These are phyloP conservation scores for Todiramphus chloris DNA, from an alignment of 2,113 vertebrate species.

Conservation along the genomic window DNA sequence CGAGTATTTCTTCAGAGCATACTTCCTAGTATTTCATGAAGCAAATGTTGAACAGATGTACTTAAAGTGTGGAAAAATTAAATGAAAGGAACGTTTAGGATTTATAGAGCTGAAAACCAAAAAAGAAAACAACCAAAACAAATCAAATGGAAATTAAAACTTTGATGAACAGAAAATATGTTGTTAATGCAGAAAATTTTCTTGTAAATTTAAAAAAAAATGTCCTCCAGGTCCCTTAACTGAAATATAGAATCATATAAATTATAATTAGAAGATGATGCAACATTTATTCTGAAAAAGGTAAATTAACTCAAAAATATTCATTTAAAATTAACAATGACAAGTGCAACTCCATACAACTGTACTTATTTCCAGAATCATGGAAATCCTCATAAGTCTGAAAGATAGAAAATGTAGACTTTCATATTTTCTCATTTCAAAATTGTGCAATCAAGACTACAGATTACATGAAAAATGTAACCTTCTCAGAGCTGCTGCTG, in stretches of 20 bases:
- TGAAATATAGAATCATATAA: not conserved
- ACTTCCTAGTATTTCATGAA: constrained; percentile 43
- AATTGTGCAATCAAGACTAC: not conserved
- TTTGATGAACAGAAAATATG: constrained; percentile 57
- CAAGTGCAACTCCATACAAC: not conserved
- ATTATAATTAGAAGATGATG: not conserved
- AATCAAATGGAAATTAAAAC: constrained; percentile 64
- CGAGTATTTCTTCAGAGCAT: constrained; percentile 50
- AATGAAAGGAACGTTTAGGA: constrained; percentile 75
- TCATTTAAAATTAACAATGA: constrained; percentile 19
- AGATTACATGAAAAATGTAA: not conserved
- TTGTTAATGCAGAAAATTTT: constrained; percentile 30
- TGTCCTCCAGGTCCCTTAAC: not conserved
- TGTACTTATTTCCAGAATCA: constrained; percentile 5
- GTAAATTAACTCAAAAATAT: constrained; percentile 12
- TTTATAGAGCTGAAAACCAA: constrained; percentile 73
- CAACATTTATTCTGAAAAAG: not conserved
- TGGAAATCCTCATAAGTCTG: not conserved
- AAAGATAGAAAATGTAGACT: not conserved
- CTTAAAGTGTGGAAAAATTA: constrained; percentile 70
- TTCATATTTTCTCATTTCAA: not conserved
- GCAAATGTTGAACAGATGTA: constrained; percentile 80
- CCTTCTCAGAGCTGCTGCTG: not conserved
- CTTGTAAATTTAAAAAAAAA: constrained; percentile 2
- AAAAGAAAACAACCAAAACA: constrained; percentile 55